Evolutionary conservation across 2,113 vertebrate species (phyloP), one percentile per base, ranked within the genome.

Genomic region (Ciconia stormi): DNA sequence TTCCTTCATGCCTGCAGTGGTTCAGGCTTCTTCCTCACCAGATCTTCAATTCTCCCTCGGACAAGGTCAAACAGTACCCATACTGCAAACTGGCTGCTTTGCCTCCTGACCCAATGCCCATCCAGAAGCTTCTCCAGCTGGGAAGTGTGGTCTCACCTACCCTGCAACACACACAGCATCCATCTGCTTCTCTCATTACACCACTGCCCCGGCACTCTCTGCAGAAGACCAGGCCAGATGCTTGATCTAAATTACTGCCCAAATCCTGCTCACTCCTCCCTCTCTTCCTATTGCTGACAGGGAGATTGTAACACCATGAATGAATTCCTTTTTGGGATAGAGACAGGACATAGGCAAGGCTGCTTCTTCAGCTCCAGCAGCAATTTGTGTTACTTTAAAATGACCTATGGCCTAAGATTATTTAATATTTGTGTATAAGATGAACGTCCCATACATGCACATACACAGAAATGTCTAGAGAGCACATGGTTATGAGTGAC

Each of bases 261-360:
- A 87, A 65, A 61, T 66, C 40, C 34, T 44, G 18, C 10, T 10
- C 16, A 18, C 25, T 84, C 23, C 16, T 78, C 49, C 19, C 13
- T 21, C 40, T 56, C 16, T 13, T 90, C 10, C 18, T 58, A 0
- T 32, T 22, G 49, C 23, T 74, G 44, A 16, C 20, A 38, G 21
- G 9, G 14, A 34, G 1, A 2, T 36, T 42, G 9, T 7, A 30
- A n/a, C 46, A 66, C 16, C 27, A 38, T 5, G 6, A 88, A 26
- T 1, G 5, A 7, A 7, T 52, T 86, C 13, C 18, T 7, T 40
- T 78, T 11, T 53, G 17, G 25, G 49, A 76, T 20, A 40, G n/a
- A 82, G n/a, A 26, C 0, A 2, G 29, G 21, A 32, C 17, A 56
- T 0, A 0, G 34, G 14, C 47, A 74, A 71, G 14, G 23, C 8